Evolutionary conservation across 2,113 vertebrate species (phyloP), one percentile per base, ranked within the genome.

Genomic region (Cinclus mexicanus): DNA sequence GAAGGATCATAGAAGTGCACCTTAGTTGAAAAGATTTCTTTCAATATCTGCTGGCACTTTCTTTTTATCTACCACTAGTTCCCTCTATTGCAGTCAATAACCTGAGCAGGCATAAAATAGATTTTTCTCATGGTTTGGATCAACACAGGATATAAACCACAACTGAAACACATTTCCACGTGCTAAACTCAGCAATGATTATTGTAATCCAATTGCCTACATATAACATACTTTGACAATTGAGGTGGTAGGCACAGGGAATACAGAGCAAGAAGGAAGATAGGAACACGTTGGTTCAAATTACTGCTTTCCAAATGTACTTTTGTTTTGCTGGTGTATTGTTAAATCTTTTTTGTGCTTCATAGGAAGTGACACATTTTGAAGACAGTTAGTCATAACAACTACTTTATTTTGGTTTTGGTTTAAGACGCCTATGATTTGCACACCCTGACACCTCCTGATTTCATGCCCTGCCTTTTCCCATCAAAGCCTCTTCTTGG

Each of bases 401-500:
- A 87, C 63, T 85, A 70, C 55, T 94, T 90, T 61, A 55, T 93
- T 96, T 94, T 83, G 63, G 10, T 89, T 92, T 89, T 91, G 37
- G 74, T 93, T 94, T 94, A 75, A 91, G 89, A 96, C 0, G 33
- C 52, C 76, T 79, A 7, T 68, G 83, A 96, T 97, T 92, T 91
- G 91, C 86, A 83, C 84, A 92, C 69, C 50, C 90, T 96, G 77
- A 95, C 94, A 94, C 94, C 81, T 95, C 92, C 93, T 96, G 94
- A 95, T 96, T 96, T 95, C 87, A 84, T 70, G 88, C 75, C 83
- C 69, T 91, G 92, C 67, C 87, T 96, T 94, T 97, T 96, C 92
- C 93, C 61, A 28, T 97, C 95, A 97, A 98, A 96, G 95, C 69
- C 91, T 94, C 90, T 93, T 95, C 92, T 89, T 44, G 41, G 95